Evolutionary conservation across 2,797 vertebrate species (phyloP), one percentile per base, ranked within the genome.

Genomic region (Bradypodion ventrale): DNA sequence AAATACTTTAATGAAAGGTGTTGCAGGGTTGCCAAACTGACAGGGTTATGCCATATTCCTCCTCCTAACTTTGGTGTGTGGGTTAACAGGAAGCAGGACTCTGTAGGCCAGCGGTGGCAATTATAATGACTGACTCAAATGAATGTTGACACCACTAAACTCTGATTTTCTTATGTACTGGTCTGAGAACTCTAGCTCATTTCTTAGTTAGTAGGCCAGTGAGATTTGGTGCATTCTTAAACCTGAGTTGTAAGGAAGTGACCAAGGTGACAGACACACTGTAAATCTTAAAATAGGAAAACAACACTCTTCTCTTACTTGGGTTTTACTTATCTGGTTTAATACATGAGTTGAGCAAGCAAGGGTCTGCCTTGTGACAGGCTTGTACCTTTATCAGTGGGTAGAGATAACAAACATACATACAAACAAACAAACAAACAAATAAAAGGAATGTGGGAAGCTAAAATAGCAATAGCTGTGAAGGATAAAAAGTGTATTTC

Each of bases 41-140:
- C 42, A 84, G 15, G 82, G 86, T 89, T 90, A 63, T 73, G 84
- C 85, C 37, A 5, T 88, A 5, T 88, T 83, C 72, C 88, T 80
- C 74, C 81, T 87, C 37, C 7, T 49, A 52, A 66, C 77, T 19
- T 7, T 0, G 63, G 0, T 90, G 88, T 93, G 90, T 92, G 89
- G 93, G 89, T 90, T 92, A 91, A 87, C 91, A 92, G 93, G 94
- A 94, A 94, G 87, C 23, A n/a, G 93, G 92, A 93, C 87, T 77
- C 87, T 85, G 1, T 75, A 60, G 74, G 46, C 35, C 37, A 15
- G 23, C 88, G 87, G 90, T 93, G 90, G 87, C 91, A 92, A 52
- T 86, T 77, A 80, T 78, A 85, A 80, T 79, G 87, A 86, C 91
- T 94, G 92, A 93, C 87, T 93, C 92, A 90, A 87, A 86, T 86